phyloP scores from a whole-genome alignment of 2,888 invertebrate genomes.

The Oligia fasciuncula region DNA sequence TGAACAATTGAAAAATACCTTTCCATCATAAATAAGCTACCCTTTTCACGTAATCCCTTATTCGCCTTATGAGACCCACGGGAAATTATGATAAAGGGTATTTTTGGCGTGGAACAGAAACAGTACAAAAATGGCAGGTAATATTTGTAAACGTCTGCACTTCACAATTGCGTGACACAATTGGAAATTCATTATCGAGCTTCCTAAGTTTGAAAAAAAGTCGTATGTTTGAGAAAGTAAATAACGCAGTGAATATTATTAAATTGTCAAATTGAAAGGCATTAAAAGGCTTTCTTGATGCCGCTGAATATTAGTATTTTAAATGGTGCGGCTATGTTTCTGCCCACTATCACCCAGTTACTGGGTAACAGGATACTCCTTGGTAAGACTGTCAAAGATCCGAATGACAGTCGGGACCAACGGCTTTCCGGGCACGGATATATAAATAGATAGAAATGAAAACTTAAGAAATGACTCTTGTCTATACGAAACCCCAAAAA shows the following conservation, averaged over 20 bases:
- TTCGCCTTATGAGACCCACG: constrained; percentile 22
- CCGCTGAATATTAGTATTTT: not conserved
- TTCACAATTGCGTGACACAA: not conserved
- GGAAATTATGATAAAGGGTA: constrained; percentile 35
- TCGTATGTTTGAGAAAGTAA: no score
- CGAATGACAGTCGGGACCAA: no score
- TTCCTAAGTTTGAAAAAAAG: no score
- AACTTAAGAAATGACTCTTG: not conserved
- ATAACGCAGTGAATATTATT: not conserved
- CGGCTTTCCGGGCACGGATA: no score
- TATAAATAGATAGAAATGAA: no score
- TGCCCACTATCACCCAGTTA: no score
- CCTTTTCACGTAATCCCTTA: constrained; percentile 24
- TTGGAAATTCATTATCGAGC: no score
- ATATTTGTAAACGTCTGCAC: not conserved
- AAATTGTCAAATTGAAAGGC: no score
- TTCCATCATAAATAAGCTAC: constrained; percentile 6
- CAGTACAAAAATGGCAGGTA: not conserved
- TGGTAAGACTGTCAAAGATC: no score
- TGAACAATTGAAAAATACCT: constrained; percentile 25
- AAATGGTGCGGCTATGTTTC: not conserved
- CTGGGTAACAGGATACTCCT: no score
- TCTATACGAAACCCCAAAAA: not conserved
- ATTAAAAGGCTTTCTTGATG: no score
- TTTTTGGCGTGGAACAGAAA: not conserved